Evolutionary conservation across 2,888 invertebrate genomes (phyloP), one percentile per base, ranked within the genome.

Genomic region (Apamea crenata): DNA sequence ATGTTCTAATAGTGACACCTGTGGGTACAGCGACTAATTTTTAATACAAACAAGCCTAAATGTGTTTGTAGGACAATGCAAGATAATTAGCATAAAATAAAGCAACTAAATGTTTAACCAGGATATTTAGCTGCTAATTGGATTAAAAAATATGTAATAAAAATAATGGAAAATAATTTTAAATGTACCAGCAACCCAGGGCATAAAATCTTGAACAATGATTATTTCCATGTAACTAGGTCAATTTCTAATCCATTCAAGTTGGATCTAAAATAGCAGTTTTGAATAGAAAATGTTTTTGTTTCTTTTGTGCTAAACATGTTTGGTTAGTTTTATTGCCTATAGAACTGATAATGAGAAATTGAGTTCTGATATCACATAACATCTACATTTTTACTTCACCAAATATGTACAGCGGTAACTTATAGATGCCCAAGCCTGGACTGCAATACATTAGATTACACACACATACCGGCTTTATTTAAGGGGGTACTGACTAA

Each of bases 161-260:
- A 72, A 56, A 67, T 61, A 36, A 67, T 71, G 29, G 6, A 68
- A 70, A 71, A 66, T 56, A 66, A 79, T 84, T 84, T 84, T 72
- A 76, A 75, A 75, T 70, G 16, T 53, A 69, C 47, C 53, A 67
- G 63, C 67, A 79, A 83, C 73, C 83, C 83, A 87, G 74, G 81
- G 84, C 88, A 90, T 80, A 83, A 89, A 89, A 89, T 85, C 88
- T 85, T 90, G 86, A 91, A 91, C 92, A 92, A 92, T 91, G 87
- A 91, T 90, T 88, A 88, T 90, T 91, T 88, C 84, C 85, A 90
- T 90, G 90, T 87, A 94, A 92, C 90, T 94, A 90, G 95, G 94
- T 93, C 93, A 93, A 93, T 94, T 94, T 94, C 93, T 94, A 94
- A 94, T 93, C 91, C 90, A 93, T 93, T 93, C 90, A 90, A 88